A percentile compares a stretch with the other conserved stretches of the same genome.
phyloP scores from a whole-genome alignment of 2,888 invertebrate genomes.

The Metalampra italica region DNA sequence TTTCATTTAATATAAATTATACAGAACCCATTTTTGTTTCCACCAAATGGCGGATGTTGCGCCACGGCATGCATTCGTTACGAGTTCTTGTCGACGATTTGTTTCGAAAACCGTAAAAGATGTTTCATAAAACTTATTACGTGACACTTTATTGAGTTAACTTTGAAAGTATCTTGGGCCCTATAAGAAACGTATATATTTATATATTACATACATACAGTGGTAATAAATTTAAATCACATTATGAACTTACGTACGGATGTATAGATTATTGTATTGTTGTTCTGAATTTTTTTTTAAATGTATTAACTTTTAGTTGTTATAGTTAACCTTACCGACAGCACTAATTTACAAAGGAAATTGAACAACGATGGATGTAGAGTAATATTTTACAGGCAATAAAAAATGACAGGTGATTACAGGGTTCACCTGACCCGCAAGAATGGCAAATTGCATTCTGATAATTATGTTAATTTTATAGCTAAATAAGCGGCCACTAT shows the following conservation, averaged over 20 bases:
- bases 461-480: conserved; percentile 15
- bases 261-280: no score
- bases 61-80: conserved; percentile 46
- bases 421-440: conserved; percentile 8
- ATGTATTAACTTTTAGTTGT: background rate
- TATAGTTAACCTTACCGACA: background rate
- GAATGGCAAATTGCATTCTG: conserved; percentile 21
- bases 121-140: conserved; percentile 17
- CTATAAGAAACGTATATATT: background rate
- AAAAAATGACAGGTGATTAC: conserved; percentile 25
- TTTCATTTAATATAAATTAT: background rate
- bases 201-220: background rate
- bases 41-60: conserved; percentile 32
- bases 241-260: no score
- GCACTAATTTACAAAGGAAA: background rate
- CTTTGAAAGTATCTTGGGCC: background rate
- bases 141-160: conserved; percentile 15
- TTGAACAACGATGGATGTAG: conserved; percentile 1
- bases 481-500: background rate
- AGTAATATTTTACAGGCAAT: conserved; percentile 6
- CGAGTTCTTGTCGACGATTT: conserved; percentile 41
- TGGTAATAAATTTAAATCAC: no score
- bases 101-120: conserved; percentile 36
- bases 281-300: no score
- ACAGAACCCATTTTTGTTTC: conserved; percentile 23